Percentiles rank a stretch among this genome's conserved stretches.
These are phyloP conservation scores for Rhynchopsitta pachyrhyncha DNA, from an alignment of 2,113 vertebrate species.

Conservation along the genomic window DNA sequence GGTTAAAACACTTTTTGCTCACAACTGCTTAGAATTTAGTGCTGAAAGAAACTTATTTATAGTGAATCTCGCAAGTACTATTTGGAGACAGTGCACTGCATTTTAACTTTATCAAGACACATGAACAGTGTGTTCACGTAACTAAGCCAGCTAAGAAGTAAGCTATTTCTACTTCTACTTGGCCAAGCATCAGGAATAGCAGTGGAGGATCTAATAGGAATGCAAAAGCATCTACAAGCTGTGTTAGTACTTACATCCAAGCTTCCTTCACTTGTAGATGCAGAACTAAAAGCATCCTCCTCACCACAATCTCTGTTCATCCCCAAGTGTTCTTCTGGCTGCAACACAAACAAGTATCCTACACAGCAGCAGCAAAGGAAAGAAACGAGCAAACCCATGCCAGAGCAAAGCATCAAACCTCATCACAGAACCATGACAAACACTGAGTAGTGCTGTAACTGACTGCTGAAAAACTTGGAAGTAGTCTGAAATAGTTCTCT, in stretches of 20 bases:
- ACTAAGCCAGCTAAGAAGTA: not conserved
- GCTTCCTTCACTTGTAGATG: constrained; percentile 52
- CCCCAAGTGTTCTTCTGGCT: constrained; percentile 66
- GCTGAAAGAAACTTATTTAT: not conserved
- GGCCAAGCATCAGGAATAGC: not conserved
- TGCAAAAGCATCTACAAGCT: not conserved
- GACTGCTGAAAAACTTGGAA: not conserved
- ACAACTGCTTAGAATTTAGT: not conserved
- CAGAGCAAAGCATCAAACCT: not conserved
- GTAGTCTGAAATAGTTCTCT: not conserved
- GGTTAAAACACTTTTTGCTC: not conserved
- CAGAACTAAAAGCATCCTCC: constrained; percentile 62
- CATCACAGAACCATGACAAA: not conserved
- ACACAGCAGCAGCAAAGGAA: not conserved
- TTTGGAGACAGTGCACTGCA: not conserved
- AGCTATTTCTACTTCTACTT: not conserved
- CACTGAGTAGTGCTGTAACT: not conserved
- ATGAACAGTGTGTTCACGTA: rapidly evolving
- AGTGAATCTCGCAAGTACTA: not conserved
- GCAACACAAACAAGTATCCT: constrained; percentile 61
- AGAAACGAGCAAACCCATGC: not conserved
- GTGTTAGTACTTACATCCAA: constrained; percentile 72
- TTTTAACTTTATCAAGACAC: not conserved
- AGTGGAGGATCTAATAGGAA: not conserved
- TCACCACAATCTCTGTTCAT: constrained; percentile 51